Conservation (phyloP, 2,113 vertebrate genomes). For the Brachypodius melanocephalos region DNA sequence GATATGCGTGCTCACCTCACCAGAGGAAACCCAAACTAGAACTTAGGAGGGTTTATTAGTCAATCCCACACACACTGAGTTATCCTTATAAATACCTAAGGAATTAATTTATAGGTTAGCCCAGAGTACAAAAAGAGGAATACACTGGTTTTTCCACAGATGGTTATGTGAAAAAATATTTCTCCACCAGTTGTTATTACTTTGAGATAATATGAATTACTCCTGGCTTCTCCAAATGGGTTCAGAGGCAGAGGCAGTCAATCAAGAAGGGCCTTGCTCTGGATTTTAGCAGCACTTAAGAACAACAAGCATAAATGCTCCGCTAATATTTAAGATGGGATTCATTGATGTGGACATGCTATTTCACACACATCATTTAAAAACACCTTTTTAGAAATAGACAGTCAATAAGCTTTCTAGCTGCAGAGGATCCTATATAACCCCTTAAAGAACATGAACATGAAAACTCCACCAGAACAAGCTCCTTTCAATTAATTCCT, state of each 20-base stretch:
- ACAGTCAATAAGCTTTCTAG: neutral
- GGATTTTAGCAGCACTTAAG: neutral
- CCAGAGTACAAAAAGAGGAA: neutral
- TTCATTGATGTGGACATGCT: neutral
- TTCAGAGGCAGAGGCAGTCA: neutral
- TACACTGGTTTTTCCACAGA: neutral
- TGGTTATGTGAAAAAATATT: conserved; percentile 8
- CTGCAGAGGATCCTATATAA: neutral
- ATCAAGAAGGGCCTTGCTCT: neutral
- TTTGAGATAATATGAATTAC: neutral
- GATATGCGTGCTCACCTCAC: neutral
- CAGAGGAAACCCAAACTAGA: neutral
- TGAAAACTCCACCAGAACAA: neutral
- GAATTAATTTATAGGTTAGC: neutral
- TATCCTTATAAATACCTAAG: neutral
- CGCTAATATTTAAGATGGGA: neutral
- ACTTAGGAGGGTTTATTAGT: neutral
- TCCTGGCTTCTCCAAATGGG: neutral
- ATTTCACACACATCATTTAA: neutral
- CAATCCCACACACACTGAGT: conserved; percentile 12
- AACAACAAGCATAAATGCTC: neutral
- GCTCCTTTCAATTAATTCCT: neutral
- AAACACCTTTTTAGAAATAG: neutral
- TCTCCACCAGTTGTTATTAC: neutral
- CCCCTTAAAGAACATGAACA: neutral